Percentiles rank a stretch among this genome's conserved stretches.
phyloP scores from a whole-genome alignment of 2,113 vertebrate species.

The Centropus bengalensis region DNA sequence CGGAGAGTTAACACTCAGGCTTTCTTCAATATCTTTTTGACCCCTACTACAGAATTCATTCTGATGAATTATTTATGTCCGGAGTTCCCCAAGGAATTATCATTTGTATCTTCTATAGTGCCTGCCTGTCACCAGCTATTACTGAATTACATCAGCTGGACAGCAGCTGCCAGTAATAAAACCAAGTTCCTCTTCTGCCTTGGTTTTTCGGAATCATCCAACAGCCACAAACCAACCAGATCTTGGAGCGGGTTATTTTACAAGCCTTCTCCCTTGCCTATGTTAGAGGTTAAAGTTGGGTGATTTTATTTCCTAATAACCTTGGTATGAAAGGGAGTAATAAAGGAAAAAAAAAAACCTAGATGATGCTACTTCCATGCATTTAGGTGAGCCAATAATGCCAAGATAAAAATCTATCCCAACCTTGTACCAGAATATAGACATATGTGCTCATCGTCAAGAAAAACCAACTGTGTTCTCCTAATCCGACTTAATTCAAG shows the following conservation, averaged over 20 bases:
- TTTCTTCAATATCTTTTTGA: conserved; percentile 63
- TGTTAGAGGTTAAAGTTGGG: not conserved
- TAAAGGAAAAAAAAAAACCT: not conserved
- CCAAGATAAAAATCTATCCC: not conserved
- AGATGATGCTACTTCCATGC: not conserved
- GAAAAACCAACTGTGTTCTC: not conserved
- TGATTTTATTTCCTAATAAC: not conserved
- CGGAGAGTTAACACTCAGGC: conserved; percentile 30
- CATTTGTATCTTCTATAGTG: conserved; percentile 48
- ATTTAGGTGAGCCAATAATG: not conserved
- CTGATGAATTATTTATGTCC: conserved; percentile 65
- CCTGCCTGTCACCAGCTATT: conserved; percentile 12
- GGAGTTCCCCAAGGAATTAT: conserved; percentile 52
- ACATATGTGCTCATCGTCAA: not conserved
- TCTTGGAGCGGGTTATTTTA: not conserved
- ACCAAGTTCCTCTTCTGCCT: not conserved
- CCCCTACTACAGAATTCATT: conserved; percentile 54
- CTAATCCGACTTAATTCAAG: not conserved
- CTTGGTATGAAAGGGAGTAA: not conserved
- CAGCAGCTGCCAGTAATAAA: conserved; percentile 44
- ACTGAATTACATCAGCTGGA: conserved; percentile 35
- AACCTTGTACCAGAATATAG: not conserved
- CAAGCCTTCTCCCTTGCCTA: not conserved
- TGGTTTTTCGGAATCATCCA: not conserved
- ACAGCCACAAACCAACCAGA: not conserved